Evolutionary conservation across 2,113 vertebrate genomes (phyloP).

Genomic region (sheep (Ovis aries)): ARS-UI_Ramb_v3.0 NC_056055.1:79688001-79688500

Average conservation of each 20-base stretch:
- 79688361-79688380: not conserved
- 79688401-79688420: not conserved
- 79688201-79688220: not conserved
- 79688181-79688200: not conserved
- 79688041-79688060: not conserved
- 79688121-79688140: not conserved
- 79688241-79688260: not conserved
- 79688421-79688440: not conserved
- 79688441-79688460: not conserved
- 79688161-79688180: not conserved
- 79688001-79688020: not conserved
- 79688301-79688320: not conserved
- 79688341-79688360: not conserved
- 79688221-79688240: not conserved
- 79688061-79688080: not conserved
- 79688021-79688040: not conserved
- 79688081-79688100: not conserved
- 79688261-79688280: not conserved
- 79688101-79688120: not conserved
- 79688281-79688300: not conserved
- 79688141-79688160: not conserved
- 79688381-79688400: not conserved
- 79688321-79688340: not conserved
- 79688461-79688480: not conserved
- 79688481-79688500: not conserved